Evolutionary conservation across 2,888 invertebrate genomes (phyloP).

Genomic region (Meganola albula): DNA sequence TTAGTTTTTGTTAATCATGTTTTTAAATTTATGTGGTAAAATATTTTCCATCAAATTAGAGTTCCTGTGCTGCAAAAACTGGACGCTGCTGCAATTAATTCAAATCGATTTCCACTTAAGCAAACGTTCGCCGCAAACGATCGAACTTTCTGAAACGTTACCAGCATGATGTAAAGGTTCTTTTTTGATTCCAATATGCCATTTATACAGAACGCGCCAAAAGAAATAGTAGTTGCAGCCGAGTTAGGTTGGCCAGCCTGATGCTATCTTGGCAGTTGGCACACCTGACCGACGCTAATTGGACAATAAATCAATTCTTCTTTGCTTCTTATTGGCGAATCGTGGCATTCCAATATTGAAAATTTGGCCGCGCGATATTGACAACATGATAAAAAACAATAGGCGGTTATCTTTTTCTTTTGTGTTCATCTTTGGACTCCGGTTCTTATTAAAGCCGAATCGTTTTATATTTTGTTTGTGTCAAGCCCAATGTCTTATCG

Average conservation of each 20-base stretch:
- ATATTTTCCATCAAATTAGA: conserved; percentile 64
- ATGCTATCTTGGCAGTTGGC: conserved; percentile 78
- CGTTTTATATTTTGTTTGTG: conserved; percentile 67
- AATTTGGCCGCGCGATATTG: conserved; percentile 78
- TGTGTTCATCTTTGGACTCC: conserved; percentile 72
- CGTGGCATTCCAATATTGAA: conserved; percentile 78
- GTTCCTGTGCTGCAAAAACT: conserved; percentile 57
- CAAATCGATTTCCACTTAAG: conserved; percentile 73
- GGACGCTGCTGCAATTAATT: conserved; percentile 62
- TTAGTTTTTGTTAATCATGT: too few species aligned
- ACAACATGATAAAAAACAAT: conserved; percentile 78
- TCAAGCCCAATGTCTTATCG: conserved; percentile 65
- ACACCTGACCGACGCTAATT: conserved; percentile 79
- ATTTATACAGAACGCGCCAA: conserved; percentile 71
- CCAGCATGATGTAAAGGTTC: conserved; percentile 71
- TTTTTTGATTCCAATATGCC: conserved; percentile 75
- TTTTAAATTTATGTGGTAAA: too few species aligned
- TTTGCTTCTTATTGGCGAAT: conserved; percentile 77
- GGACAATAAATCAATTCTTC: conserved; percentile 79
- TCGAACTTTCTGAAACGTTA: conserved; percentile 73
- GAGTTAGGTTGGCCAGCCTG: conserved; percentile 73
- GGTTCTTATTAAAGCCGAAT: conserved; percentile 72
- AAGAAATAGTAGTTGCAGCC: conserved; percentile 70
- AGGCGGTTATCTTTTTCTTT: conserved; percentile 74
- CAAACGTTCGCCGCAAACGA: conserved; percentile 57